These are phyloP conservation scores for Ganaspis brasiliensis DNA, from an alignment of 2,888 invertebrate genomes.

Conservation along the genomic window DNA sequence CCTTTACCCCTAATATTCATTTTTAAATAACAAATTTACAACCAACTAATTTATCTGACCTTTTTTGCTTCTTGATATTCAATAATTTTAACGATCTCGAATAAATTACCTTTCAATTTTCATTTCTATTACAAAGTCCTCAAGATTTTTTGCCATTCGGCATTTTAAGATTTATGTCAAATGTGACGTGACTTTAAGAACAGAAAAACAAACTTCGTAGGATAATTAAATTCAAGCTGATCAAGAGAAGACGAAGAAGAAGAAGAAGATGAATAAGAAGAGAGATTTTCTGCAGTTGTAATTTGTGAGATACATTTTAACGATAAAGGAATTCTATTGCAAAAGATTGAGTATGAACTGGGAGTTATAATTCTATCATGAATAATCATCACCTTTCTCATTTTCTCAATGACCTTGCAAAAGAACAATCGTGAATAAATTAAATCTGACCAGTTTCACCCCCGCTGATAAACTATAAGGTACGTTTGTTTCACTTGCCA, in stretches of 20 bases:
- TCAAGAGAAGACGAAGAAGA: background rate
- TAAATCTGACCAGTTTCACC: constrained; percentile 19
- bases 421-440: constrained; percentile 35
- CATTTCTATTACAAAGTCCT: background rate
- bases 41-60: background rate
- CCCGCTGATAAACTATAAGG: constrained; percentile 20
- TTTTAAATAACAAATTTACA: no score
- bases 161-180: constrained; percentile 20
- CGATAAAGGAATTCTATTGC: background rate
- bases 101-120: background rate
- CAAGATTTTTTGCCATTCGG: background rate
- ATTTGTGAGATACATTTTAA: background rate
- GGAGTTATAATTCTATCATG: constrained; percentile 24
- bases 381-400: constrained; percentile 24
- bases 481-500: constrained; percentile 38
- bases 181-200: constrained; percentile 28
- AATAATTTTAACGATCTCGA: no score
- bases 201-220: background rate
- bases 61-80: background rate
- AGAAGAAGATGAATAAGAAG: no score
- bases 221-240: constrained; percentile 16
- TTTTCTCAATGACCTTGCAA: constrained; percentile 30
- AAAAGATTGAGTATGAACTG: constrained; percentile 17
- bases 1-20: no score
- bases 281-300: background rate